Evolutionary conservation across 2,113 vertebrate genomes (phyloP).

Genomic region (Gambusia holbrooki): DNA sequence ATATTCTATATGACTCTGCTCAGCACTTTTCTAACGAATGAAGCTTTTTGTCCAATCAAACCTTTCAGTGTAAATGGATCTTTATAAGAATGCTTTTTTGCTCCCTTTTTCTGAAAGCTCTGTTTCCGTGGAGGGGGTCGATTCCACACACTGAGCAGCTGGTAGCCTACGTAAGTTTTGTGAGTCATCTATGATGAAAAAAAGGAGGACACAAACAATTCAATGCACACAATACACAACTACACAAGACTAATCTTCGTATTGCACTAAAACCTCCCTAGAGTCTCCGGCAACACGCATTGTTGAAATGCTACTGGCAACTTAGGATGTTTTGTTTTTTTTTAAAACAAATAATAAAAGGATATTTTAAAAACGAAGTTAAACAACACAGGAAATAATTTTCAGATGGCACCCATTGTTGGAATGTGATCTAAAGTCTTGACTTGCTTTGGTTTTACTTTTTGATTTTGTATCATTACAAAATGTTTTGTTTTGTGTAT

Average conservation of each 20-base stretch:
- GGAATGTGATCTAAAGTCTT: neutral
- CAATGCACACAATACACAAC: neutral
- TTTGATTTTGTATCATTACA: neutral
- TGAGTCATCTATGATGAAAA: conserved; percentile 81
- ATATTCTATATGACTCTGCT: neutral
- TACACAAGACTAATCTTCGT: neutral
- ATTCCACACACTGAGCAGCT: conserved; percentile 67
- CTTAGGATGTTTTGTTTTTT: neutral
- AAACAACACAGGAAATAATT: neutral
- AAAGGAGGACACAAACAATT: neutral
- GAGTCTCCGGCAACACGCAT: no score
- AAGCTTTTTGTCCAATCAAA: conserved; percentile 20
- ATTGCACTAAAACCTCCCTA: no score
- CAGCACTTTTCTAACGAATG: neutral
- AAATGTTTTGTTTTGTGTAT: neutral
- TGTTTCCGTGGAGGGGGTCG: neutral
- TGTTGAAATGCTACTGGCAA: neutral
- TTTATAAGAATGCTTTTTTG: neutral
- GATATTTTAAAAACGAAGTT: neutral
- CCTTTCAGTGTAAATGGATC: conserved; percentile 47
- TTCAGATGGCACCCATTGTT: neutral
- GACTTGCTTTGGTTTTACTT: neutral
- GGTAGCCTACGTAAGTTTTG: conserved; percentile 83
- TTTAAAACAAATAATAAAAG: no score
- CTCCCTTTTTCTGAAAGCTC: conserved; percentile 1